Percentiles rank a stretch among this genome's conserved stretches.
phyloP scores from a whole-genome alignment of 2,888 invertebrate species.

The Dicyrtoma fusca region DNA sequence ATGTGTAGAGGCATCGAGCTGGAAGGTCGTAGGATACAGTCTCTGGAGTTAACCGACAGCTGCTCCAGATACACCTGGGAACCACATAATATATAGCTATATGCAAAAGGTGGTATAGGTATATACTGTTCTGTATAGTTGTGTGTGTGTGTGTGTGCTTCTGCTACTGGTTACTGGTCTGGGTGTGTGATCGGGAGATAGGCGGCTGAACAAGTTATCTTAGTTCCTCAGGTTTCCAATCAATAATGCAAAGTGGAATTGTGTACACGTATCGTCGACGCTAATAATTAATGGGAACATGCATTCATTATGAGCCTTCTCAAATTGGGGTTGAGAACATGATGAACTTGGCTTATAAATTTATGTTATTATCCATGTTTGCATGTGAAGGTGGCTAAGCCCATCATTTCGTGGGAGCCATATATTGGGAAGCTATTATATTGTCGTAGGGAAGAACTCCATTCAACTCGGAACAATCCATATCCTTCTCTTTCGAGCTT shows the following conservation, averaged over 20 bases:
- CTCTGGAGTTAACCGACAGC: too few relatives aligned
- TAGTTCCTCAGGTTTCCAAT: constrained; percentile 36
- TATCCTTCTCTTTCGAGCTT: too few relatives aligned
- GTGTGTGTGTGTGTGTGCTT: not conserved
- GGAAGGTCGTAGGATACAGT: too few relatives aligned
- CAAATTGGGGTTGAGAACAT: constrained; percentile 6
- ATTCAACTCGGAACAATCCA: too few relatives aligned
- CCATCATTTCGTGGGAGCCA: not conserved
- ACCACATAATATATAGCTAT: too few relatives aligned
- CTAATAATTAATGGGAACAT: constrained; percentile 25
- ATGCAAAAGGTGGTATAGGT: too few relatives aligned
- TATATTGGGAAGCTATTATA: not conserved
- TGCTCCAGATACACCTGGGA: too few relatives aligned
- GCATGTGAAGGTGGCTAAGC: too few relatives aligned
- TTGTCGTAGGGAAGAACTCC: too few relatives aligned
- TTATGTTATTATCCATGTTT: not conserved
- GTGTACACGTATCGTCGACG: constrained; percentile 20
- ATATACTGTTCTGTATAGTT: not conserved
- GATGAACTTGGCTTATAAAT: constrained; percentile 16
- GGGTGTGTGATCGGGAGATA: not conserved
- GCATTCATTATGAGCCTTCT: constrained; percentile 16
- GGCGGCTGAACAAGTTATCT: constrained; percentile 7
- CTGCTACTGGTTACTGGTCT: not conserved
- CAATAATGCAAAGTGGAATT: constrained; percentile 30
- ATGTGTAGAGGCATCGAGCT: too few relatives aligned